phyloP scores from a whole-genome alignment of 2,888 invertebrate species.

The Ditula angustiorana region DNA sequence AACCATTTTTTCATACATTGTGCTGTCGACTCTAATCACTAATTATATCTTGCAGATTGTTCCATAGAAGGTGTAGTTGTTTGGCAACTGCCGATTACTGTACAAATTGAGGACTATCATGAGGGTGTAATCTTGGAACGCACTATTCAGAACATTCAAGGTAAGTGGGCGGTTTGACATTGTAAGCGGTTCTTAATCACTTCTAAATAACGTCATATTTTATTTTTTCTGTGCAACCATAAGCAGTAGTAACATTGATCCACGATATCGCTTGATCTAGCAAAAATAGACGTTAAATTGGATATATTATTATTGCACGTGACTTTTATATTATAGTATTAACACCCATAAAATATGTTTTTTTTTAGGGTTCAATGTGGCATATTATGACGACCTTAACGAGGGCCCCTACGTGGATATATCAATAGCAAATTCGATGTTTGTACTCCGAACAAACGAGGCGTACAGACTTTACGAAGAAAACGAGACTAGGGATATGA shows the following conservation, averaged over 20 bases:
- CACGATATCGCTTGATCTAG: too few relatives aligned
- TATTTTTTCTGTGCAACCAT: too few relatives aligned
- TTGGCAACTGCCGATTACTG: slow-evolving; percentile 50
- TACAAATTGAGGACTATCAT: slow-evolving; percentile 55
- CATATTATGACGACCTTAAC: slow-evolving; percentile 54
- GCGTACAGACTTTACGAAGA: slow-evolving; percentile 68
- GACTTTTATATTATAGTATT: not conserved
- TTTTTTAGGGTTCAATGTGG: slow-evolving; percentile 57
- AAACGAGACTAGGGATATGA: slow-evolving; percentile 56
- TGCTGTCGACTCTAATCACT: not conserved
- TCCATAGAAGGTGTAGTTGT: slow-evolving; percentile 57
- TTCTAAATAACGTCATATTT: too few relatives aligned
- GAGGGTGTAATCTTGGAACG: slow-evolving; percentile 57
- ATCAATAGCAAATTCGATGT: slow-evolving; percentile 48
- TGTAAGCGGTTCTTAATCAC: too few relatives aligned
- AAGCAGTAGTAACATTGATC: too few relatives aligned
- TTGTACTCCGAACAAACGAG: slow-evolving; percentile 59
- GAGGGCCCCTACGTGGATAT: slow-evolving; percentile 62
- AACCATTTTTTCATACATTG: too few relatives aligned
- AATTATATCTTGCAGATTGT: slow-evolving; percentile 60
- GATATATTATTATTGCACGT: not conserved
- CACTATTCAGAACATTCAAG: slow-evolving; percentile 55
- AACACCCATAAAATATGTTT: slow-evolving; percentile 7
- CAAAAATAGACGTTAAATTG: too few relatives aligned
- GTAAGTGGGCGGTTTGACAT: too few relatives aligned